A percentile compares a stretch with the other conserved stretches of the same genome.
Conservation (phyloP, 2,888 invertebrate genomes). For the Athalia rosae region DNA sequence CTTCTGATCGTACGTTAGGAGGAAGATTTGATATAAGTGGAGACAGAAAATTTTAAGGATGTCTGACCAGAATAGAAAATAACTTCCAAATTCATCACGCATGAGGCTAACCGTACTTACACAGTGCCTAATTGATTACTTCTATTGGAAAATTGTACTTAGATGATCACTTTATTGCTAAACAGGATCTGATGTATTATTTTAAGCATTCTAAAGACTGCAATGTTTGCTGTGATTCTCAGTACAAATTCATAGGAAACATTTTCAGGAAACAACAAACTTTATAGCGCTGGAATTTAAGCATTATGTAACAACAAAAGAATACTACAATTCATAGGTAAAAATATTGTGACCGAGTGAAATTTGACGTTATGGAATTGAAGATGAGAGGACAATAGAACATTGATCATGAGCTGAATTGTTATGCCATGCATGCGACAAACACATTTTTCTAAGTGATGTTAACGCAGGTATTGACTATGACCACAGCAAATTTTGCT, state of each 20-base stretch:
- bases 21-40: too few species aligned
- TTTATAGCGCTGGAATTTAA: neutral
- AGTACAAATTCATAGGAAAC: neutral
- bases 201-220: constrained; percentile 19
- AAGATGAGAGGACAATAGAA: neutral
- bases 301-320: neutral
- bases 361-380: neutral
- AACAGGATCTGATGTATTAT: constrained; percentile 21
- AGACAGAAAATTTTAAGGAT: too few species aligned
- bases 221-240: constrained; percentile 31
- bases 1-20: neutral
- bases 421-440: neutral
- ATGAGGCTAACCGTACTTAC: neutral
- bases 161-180: constrained; percentile 1
- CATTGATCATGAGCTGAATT: too few species aligned
- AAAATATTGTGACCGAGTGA: neutral
- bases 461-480: neutral
- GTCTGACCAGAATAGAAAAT: too few species aligned
- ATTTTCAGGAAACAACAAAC: constrained; percentile 7
- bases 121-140: neutral
- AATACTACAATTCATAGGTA: neutral
- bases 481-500: constrained; percentile 29
- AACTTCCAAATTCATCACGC: too few species aligned
- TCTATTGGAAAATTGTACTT: constrained; percentile 14
- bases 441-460: neutral